phyloP scores from a whole-genome alignment of 2,888 invertebrate species.

The Coenonympha glycerion region DNA sequence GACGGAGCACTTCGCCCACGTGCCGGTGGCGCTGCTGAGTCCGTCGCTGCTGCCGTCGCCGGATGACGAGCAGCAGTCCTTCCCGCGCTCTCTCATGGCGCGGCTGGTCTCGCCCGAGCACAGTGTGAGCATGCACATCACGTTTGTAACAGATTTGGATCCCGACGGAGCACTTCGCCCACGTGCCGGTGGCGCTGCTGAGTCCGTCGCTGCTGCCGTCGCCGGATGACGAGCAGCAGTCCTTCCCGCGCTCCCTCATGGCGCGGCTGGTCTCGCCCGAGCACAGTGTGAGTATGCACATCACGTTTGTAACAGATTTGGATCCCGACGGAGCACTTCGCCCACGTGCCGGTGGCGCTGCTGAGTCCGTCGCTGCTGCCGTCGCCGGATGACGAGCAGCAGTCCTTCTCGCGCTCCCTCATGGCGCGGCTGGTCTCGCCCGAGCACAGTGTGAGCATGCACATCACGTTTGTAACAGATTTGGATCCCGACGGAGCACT shows the following conservation, averaged over 20 bases:
- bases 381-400: slow-evolving; percentile 82
- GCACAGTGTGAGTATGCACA: slow-evolving; percentile 45
- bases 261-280: slow-evolving; percentile 78
- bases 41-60: slow-evolving; percentile 88
- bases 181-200: slow-evolving; percentile 93
- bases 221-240: slow-evolving; percentile 81
- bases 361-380: slow-evolving; percentile 88
- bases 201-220: slow-evolving; percentile 88
- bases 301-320: slow-evolving; percentile 81
- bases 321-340: slow-evolving; percentile 96
- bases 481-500: slow-evolving; percentile 96
- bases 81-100: slow-evolving; percentile 81
- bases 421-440: slow-evolving; percentile 79
- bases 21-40: slow-evolving; percentile 93
- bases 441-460: slow-evolving; percentile 58
- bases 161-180: slow-evolving; percentile 95
- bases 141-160: slow-evolving; percentile 86
- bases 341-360: slow-evolving; percentile 94
- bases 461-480: slow-evolving; percentile 75
- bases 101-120: slow-evolving; percentile 77
- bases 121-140: slow-evolving; percentile 39
- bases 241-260: slow-evolving; percentile 81
- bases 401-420: slow-evolving; percentile 80
- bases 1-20: slow-evolving; percentile 95
- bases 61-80: slow-evolving; percentile 80